phyloP scores from a whole-genome alignment of 2,113 vertebrate species.

The Pterocles burchelli region DNA sequence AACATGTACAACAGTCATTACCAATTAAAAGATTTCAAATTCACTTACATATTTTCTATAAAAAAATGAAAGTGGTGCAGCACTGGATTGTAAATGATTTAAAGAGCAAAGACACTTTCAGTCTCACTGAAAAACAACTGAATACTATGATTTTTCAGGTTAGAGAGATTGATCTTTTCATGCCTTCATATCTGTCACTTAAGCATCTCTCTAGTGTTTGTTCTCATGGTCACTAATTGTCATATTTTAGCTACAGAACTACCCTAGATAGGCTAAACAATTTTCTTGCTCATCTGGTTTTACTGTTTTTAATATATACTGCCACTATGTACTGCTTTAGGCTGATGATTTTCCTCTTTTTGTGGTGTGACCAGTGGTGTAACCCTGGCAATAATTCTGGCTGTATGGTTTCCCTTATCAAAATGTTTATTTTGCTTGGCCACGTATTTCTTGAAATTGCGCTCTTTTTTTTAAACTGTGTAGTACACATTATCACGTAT shows the following conservation, averaged over 20 bases:
- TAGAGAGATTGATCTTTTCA: background rate
- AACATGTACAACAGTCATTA: background rate
- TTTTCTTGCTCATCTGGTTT: background rate
- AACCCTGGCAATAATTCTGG: background rate
- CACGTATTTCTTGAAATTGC: background rate
- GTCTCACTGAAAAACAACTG: background rate
- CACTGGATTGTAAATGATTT: background rate
- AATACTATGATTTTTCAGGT: background rate
- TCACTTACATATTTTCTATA: background rate
- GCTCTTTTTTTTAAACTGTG: background rate
- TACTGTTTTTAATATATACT: background rate
- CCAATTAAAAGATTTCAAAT: background rate
- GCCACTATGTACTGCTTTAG: background rate
- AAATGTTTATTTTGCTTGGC: background rate
- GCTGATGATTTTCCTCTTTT: background rate
- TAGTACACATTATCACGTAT: background rate
- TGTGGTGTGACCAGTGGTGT: too few relatives aligned
- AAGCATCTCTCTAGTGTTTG: background rate
- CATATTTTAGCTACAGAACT: background rate
- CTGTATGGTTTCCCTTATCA: background rate
- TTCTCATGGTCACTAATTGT: background rate
- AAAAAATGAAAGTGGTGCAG: background rate
- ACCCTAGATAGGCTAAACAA: background rate
- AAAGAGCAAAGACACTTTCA: background rate
- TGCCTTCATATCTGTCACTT: fast-evolving